Base-by-base conservation (phyloP, 2,113 vertebrate genomes). In the Peromyscus californicus region DNA sequence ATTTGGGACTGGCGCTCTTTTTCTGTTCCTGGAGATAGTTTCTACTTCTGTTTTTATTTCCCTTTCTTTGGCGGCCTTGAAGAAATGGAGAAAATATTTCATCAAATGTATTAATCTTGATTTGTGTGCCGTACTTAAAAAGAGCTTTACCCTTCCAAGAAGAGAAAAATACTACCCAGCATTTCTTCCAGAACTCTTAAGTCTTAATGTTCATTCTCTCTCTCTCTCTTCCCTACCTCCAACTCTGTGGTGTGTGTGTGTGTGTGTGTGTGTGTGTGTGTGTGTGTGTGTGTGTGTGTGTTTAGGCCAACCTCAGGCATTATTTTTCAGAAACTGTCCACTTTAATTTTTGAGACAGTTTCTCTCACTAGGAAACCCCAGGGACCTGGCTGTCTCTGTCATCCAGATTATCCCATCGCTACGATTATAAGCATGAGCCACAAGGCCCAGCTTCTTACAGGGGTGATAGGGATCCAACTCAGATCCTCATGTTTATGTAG, bases 31-130 rank as follows among this genome's bases (percentile, higher is more conserved):
- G 5, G 0, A 75, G 54, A 69, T 39, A 75, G 22, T 57, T 90
- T 17, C 65, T 91, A 29, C 5, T 90, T 90, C 2, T 19, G 16
- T 79, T 80, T 87, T 48, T 54, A 2, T 86, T 72, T 36, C 67
- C 22, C 39, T 54, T 61, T 39, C 67, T 45, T 36, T 16, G 17
- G 16, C 19, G 12, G 21, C 4, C 80, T 89, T 90, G 85, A 16
- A 16, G 65, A 90, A 8, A 82, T 45, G 65, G 63, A 57, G 0
- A 86, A 54, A 72, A 85, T 85, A 90, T 76, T 75, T 95, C 45
- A 90, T 86, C 21, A 42, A 94, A 91, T 48, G 5, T 88, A 54
- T 89, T 21, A 8, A 26, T 94, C 26, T 96, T 93, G 54, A 54
- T 80, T 86, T 93, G 48, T 79, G 72, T 67, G 54, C 13, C 54